These are phyloP conservation scores for Tychaedon coryphoeus DNA, from an alignment of 2,113 vertebrate species.

Conservation along the genomic window DNA sequence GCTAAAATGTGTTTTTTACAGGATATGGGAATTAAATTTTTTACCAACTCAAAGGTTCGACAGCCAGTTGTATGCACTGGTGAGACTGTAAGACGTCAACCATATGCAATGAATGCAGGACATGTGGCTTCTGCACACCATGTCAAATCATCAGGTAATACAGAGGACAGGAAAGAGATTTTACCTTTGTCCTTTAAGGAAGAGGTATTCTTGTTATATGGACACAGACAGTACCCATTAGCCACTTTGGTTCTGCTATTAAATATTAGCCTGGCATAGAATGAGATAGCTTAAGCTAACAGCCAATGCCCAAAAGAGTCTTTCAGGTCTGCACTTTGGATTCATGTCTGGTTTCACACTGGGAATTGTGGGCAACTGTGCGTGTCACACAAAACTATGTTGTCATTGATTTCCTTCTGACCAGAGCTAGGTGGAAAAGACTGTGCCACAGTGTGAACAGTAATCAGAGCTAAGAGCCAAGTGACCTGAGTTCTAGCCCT, in stretches of 20 bases:
- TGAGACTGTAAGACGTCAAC: background rate
- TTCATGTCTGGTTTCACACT: background rate
- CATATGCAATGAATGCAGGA: background rate
- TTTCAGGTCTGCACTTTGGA: background rate
- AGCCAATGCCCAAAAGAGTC: background rate
- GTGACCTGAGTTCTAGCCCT: background rate
- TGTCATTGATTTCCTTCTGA: background rate
- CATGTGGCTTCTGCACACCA: background rate
- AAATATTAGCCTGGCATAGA: background rate
- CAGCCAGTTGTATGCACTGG: conserved; percentile 54
- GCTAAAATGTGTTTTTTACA: background rate
- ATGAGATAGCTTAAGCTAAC: background rate
- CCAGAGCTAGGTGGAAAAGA: background rate
- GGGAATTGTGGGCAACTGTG: background rate
- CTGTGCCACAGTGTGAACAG: fast-evolving
- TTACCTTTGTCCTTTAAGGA: background rate
- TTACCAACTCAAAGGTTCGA: conserved; percentile 59
- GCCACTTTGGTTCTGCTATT: background rate
- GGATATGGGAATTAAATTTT: conserved; percentile 64
- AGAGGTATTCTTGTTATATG: background rate
- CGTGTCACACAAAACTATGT: background rate
- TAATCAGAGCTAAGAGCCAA: background rate
- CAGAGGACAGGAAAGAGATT: background rate
- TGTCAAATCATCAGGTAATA: conserved; percentile 20
- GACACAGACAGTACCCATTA: background rate